Evolutionary conservation across 2,797 vertebrate species (phyloP).

Genomic region (Ctenopoma kingsleyae): DNA sequence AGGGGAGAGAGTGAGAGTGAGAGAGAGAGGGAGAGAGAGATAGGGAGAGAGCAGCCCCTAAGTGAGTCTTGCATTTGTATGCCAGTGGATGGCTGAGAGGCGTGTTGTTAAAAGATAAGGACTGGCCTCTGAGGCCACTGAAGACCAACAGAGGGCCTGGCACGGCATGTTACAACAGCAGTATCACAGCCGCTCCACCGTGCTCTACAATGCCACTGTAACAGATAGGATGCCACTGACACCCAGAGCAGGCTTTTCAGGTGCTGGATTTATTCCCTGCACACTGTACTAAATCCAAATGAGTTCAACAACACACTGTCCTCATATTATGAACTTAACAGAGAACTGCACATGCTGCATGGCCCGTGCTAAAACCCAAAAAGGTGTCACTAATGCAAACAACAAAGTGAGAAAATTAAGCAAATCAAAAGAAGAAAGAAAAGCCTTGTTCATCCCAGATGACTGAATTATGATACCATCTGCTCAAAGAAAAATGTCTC

Average conservation of each 20-base stretch:
- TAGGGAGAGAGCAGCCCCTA: conserved; percentile 64
- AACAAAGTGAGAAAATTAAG: conserved; percentile 47
- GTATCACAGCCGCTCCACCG: conserved; percentile 72
- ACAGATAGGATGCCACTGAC: conserved; percentile 73
- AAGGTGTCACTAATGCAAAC: conserved; percentile 34
- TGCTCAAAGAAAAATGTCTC: conserved; percentile 59
- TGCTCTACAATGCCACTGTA: conserved; percentile 74
- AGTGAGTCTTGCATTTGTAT: conserved; percentile 85
- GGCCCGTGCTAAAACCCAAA: conserved; percentile 9
- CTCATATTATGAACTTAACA: conserved; percentile 31
- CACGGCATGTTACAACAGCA: conserved; percentile 74
- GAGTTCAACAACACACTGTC: conserved; percentile 28
- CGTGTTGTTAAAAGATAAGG: conserved; percentile 86
- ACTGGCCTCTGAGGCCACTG: conserved; percentile 80
- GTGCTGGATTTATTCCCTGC: conserved; percentile 38
- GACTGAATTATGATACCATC: conserved; percentile 57
- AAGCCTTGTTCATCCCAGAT: conserved; percentile 42
- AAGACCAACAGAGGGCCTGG: conserved; percentile 78
- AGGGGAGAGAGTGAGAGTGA: conserved; percentile 49
- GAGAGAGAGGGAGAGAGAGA: conserved; percentile 35
- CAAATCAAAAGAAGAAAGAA: conserved; percentile 47
- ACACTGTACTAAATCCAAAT: conserved; percentile 55
- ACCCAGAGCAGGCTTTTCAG: conserved; percentile 49
- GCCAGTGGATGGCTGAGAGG: conserved; percentile 81
- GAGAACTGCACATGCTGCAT: not conserved